These are phyloP conservation scores for Vultur gryphus DNA, from an alignment of 2,797 vertebrate species.

Conservation along the genomic window DNA sequence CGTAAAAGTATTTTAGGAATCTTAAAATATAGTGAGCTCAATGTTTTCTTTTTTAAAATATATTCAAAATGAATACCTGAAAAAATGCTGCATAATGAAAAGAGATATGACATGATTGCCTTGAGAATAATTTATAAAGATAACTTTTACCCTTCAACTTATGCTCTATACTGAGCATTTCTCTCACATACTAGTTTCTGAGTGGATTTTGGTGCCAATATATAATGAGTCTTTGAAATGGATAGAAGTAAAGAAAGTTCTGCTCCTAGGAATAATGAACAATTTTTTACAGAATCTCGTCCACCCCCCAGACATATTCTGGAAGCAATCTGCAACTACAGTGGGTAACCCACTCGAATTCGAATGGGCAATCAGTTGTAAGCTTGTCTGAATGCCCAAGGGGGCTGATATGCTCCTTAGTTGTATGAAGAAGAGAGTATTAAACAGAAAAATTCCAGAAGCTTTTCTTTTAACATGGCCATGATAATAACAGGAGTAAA, in stretches of 20 bases:
- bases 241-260: background rate
- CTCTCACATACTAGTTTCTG: background rate
- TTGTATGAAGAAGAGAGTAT: background rate
- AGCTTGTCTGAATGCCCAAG: background rate
- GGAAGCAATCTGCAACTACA: background rate
- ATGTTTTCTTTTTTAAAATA: constrained; percentile 31
- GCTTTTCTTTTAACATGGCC: background rate
- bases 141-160: constrained; percentile 8
- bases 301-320: background rate
- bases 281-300: background rate
- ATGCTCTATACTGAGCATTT: background rate
- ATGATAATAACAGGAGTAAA: background rate
- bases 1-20: background rate
- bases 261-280: background rate
- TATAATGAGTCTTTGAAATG: constrained; percentile 21
- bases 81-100: constrained; percentile 40
- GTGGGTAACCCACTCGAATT: background rate
- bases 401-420: background rate
- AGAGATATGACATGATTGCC: background rate
- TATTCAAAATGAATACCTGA: constrained; percentile 12
- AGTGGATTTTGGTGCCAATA: background rate
- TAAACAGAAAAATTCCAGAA: background rate
- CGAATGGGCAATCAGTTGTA: background rate
- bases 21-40: background rate
- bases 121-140: constrained; percentile 15